Evolutionary conservation across 1,140 invertebrate genomes (phyloP).

Genomic region (Procambarus clarkii): DNA sequence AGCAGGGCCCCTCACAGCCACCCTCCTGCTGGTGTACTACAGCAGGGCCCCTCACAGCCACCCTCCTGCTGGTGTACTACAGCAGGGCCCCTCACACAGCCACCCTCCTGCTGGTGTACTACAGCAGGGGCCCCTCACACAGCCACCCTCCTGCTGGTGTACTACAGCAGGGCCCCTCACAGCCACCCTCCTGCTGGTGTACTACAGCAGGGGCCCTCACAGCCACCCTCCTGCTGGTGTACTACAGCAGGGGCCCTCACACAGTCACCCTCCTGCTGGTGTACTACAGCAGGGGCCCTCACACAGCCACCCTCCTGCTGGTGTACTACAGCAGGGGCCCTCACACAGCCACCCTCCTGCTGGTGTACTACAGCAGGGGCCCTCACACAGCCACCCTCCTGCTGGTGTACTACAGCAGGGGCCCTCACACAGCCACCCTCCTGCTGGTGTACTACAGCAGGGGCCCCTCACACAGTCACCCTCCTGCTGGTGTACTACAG

Average conservation of each 20-base stretch:
- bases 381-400: not conserved
- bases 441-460: too few species aligned
- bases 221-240: not conserved
- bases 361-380: too few species aligned
- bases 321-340: too few species aligned
- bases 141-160: not conserved
- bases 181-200: not conserved
- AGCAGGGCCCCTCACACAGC: too few species aligned
- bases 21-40: too few species aligned
- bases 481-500: too few species aligned
- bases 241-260: not conserved
- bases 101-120: not conserved
- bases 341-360: not conserved
- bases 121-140: not conserved
- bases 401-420: too few species aligned
- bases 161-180: too few species aligned
- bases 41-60: not conserved
- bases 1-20: too few species aligned
- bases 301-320: too few species aligned
- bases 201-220: too few species aligned
- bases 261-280: not conserved
- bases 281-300: not conserved
- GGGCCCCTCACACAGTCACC: not conserved
- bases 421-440: not conserved
- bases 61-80: not conserved